Evolutionary conservation across 1,140 invertebrate species (phyloP).

Genomic region (Drepana arcuata): DNA sequence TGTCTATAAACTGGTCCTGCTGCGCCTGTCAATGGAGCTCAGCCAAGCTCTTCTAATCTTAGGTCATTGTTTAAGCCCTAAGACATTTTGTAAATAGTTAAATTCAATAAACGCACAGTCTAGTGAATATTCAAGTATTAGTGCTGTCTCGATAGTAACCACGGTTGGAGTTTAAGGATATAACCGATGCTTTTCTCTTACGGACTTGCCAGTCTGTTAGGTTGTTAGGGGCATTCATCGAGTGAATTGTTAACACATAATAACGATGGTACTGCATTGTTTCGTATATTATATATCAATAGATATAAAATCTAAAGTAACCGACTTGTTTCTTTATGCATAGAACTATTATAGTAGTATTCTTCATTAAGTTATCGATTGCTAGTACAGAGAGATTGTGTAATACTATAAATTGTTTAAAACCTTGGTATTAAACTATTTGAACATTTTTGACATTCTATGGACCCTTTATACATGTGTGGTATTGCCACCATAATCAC

Average conservation of each 20-base stretch:
- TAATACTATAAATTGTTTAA: no score
- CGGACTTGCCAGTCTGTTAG: slow-evolving; percentile 47
- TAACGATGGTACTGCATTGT: slow-evolving; percentile 22
- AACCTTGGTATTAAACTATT: no score
- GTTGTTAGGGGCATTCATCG: slow-evolving; percentile 39
- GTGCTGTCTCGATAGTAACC: slow-evolving; percentile 58
- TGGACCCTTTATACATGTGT: no score
- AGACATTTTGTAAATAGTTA: slow-evolving; percentile 52
- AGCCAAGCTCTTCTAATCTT: slow-evolving; percentile 33
- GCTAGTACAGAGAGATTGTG: no score
- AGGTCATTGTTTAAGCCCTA: slow-evolving; percentile 32
- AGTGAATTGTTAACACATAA: slow-evolving; percentile 12
- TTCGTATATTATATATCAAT: slow-evolving; percentile 20
- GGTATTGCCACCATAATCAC: no score
- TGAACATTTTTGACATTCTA: no score
- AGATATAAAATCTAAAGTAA: slow-evolving; percentile 9
- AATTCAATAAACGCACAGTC: slow-evolving; percentile 69
- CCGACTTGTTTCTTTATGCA: no score
- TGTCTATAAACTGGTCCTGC: slow-evolving; percentile 10
- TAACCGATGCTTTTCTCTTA: slow-evolving; percentile 49
- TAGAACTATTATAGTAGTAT: no score
- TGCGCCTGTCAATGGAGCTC: slow-evolving; percentile 22
- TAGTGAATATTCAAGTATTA: slow-evolving; percentile 67
- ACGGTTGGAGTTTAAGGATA: slow-evolving; percentile 46
- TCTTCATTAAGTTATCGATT: no score